Conservation (phyloP, 1,140 invertebrate species). For the Phthorimaea operculella region DNA sequence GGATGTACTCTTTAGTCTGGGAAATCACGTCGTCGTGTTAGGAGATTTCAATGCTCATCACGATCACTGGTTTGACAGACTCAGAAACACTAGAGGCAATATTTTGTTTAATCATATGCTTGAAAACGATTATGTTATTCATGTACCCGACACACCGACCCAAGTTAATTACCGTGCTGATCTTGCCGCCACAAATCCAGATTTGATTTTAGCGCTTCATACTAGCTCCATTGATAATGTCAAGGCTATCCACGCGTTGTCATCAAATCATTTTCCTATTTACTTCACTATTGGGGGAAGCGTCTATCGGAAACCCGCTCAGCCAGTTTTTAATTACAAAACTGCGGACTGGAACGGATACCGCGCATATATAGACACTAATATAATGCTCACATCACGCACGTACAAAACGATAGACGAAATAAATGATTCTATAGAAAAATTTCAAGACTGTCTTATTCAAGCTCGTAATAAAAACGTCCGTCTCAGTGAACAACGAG, state of each 20-base stretch:
- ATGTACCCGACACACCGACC: neutral
- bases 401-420: neutral
- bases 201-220: neutral
- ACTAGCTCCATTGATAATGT: neutral
- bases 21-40: neutral
- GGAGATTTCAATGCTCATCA: slow-evolving; percentile 9
- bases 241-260: neutral
- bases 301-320: neutral
- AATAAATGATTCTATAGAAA: neutral
- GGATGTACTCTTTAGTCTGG: neutral
- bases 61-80: neutral
- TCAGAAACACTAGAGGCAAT: neutral
- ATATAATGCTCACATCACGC: neutral
- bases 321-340: neutral
- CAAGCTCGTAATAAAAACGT: neutral
- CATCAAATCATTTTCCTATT: slow-evolving; percentile 1
- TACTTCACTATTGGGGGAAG: neutral
- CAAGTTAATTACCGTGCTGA: slow-evolving; percentile 5
- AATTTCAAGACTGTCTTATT: neutral
- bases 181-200: neutral
- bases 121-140: neutral
- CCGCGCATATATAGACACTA: neutral
- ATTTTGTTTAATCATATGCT: slow-evolving; percentile 6
- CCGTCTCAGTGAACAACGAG: neutral
- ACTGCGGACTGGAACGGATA: neutral